Evolutionary conservation across 2,888 invertebrate genomes (phyloP).

Genomic region (Schizotus pectinicornis): DNA sequence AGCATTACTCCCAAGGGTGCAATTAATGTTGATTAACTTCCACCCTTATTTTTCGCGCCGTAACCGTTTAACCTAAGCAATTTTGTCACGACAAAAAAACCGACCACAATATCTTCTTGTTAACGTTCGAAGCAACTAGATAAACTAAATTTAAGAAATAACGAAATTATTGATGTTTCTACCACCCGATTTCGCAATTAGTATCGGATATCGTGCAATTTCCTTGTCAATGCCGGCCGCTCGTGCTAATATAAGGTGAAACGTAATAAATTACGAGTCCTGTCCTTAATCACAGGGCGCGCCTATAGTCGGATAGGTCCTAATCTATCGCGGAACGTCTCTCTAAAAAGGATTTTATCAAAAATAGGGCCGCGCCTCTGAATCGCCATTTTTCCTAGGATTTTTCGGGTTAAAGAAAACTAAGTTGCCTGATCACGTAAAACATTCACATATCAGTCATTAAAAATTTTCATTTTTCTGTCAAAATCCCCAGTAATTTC

Average conservation of each 20-base stretch:
- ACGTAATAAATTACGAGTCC: conserved; percentile 45
- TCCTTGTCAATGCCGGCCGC: conserved; percentile 41
- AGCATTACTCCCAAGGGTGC: conserved; percentile 40
- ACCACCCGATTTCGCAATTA: conserved; percentile 28
- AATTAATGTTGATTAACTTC: conserved; percentile 46
- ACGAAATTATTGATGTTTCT: neutral
- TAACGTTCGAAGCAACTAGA: neutral
- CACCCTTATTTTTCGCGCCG: conserved; percentile 39
- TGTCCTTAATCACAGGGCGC: conserved; percentile 47
- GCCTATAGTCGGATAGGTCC: conserved; percentile 42
- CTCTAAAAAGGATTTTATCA: conserved; percentile 44
- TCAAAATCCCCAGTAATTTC: conserved; percentile 21
- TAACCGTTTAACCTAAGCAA: neutral
- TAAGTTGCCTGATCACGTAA: conserved; percentile 6
- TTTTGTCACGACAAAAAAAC: neutral
- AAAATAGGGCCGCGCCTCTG: conserved; percentile 22
- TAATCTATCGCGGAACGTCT: conserved; percentile 49
- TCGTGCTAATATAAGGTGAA: conserved; percentile 32
- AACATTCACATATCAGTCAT: conserved; percentile 13
- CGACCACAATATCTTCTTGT: neutral
- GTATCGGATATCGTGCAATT: conserved; percentile 45
- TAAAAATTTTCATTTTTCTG: conserved; percentile 17
- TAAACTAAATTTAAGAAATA: neutral
- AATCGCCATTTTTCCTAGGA: conserved; percentile 2
- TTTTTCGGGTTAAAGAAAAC: neutral